Base-by-base conservation (phyloP, 2,888 invertebrate species). In the Litoditis marina region DNA sequence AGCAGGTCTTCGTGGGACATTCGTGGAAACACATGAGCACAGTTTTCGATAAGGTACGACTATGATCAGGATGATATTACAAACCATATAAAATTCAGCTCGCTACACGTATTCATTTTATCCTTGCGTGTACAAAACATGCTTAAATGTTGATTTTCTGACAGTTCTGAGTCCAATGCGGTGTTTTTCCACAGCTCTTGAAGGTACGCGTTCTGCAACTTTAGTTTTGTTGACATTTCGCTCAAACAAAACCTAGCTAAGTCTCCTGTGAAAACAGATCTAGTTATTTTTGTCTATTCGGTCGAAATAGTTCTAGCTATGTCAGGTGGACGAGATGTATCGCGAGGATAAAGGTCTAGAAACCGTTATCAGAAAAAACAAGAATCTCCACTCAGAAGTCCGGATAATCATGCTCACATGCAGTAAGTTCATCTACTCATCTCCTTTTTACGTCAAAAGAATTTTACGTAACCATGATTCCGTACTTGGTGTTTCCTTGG, bases 321-420 rank as follows among this genome's bases (percentile, higher is more conserved):
- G 58, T 59, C 36, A 66, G 66, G 63, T 51, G 8, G 73, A 73
- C 49, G 73, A 73, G 28, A 11, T 62, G 25, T 22, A 67, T 13
- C 61, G 59, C 19, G 73, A 73, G 19, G 65, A 63, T 27, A 56
- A 65, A 4, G 80, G 80, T 58, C 65, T 81, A 57, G 81, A 81
- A 63, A 74, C 65, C 7, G 42, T 71, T 5, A 70, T 81, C 46
- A 69, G 81, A n/a, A 72, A 74, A 49, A 78, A 75, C 63, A 77
- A 77, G 49, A 78, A 68, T 42, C 74, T 82, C 27, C 81, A 81
- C 60, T 77, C 81, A 7, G 81, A 81, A 54, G 74, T 78, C 22
- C 69, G 78, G 46, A 69, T 77, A 31, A 77, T 81, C 63, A 63
- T 81, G 7, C 61, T 80, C 8, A 78, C 80, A 11, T 79, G 77